phyloP scores from a whole-genome alignment of 2,797 vertebrate species.

The Lagodon rhomboides region DNA sequence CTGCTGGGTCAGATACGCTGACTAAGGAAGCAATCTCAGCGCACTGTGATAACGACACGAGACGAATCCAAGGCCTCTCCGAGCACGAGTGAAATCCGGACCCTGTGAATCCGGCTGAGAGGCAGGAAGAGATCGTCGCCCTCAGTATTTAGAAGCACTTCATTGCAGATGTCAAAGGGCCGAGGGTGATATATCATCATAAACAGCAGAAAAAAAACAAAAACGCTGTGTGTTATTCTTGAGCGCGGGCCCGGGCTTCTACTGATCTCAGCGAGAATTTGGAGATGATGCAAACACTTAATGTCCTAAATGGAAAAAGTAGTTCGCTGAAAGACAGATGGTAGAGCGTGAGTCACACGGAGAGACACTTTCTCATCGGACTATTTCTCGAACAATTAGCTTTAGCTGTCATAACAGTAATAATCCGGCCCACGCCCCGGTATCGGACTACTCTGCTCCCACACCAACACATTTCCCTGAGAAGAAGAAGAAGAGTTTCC shows the following conservation, averaged over 20 bases:
- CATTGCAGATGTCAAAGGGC: constrained; percentile 12
- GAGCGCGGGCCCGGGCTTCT: constrained; percentile 26
- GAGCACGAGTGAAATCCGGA: constrained; percentile 60
- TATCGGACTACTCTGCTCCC: constrained; percentile 34
- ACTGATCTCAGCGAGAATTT: constrained; percentile 55
- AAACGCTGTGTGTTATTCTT: constrained; percentile 18
- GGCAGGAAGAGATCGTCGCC: constrained; percentile 4
- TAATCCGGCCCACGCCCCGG: constrained; percentile 53
- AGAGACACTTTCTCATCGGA: constrained; percentile 68
- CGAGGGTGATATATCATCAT: constrained; percentile 15
- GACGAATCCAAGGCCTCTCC: constrained; percentile 58
- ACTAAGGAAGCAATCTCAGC: constrained; percentile 62
- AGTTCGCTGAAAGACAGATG: constrained; percentile 46
- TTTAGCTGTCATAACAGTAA: constrained; percentile 65
- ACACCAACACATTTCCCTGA: constrained; percentile 42
- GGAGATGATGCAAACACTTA: constrained; percentile 47
- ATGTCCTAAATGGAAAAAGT: constrained; percentile 58
- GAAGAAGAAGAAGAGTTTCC: constrained; percentile 17
- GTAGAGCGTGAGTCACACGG: constrained; percentile 54
- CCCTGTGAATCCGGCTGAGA: constrained; percentile 44
- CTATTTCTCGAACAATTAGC: constrained; percentile 66
- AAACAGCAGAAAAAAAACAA: constrained; percentile 12
- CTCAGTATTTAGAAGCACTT: constrained; percentile 12
- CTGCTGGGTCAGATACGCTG: constrained; percentile 70
- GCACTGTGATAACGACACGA: constrained; percentile 64